Evolutionary conservation across 2,113 vertebrate genomes (phyloP), one percentile per base, ranked within the genome.

Genomic region (Coregonus clupeaformis): DNA sequence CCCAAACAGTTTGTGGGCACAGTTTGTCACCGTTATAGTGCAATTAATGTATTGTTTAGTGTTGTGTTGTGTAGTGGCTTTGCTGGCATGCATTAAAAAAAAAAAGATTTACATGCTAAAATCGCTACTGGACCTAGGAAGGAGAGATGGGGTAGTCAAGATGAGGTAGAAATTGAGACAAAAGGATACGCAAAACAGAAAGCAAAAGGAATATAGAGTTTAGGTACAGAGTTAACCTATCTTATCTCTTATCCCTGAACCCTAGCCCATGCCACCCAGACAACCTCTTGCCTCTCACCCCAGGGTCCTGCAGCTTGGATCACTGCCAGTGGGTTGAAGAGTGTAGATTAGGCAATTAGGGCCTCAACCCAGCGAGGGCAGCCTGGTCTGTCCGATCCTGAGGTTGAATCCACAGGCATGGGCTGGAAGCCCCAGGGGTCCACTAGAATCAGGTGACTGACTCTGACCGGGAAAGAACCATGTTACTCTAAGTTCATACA

Each of bases 371-470:
- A 95, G 71, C 90, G 87, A 3, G 94, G 94, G 1, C 90, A 88
- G n/a, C 25, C 88, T 1, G 68, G 60, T 63, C 73, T 67, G 24
- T 74, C 83, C 24, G 78, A 64, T 55, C 76, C 74, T n/a, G 69
- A 70, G 59, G 52, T 22, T 63, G 74, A 75, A 68, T 36, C 69
- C 22, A 14, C 90, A 70, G 87, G 80, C 67, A 87, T 86, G n/a
- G 82, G 65, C 63, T 86, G 94, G 82, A 94, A 94, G 66, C 94
- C 94, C 94, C 94, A 94, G 0, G 94, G 92, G 29, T 95, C 94
- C 73, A 94, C 94, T 29, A 95, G 86, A 79, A 95, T 93, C 30
- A 95, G 91, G 75, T 94, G 94, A 75, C 92, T 91, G 75, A 95
- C 94, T 95, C 94, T 95, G 79, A 57, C 55, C n/a, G 18, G 55